Conservation (phyloP, 2,797 vertebrate genomes). For the Pristis pectinata region DNA sequence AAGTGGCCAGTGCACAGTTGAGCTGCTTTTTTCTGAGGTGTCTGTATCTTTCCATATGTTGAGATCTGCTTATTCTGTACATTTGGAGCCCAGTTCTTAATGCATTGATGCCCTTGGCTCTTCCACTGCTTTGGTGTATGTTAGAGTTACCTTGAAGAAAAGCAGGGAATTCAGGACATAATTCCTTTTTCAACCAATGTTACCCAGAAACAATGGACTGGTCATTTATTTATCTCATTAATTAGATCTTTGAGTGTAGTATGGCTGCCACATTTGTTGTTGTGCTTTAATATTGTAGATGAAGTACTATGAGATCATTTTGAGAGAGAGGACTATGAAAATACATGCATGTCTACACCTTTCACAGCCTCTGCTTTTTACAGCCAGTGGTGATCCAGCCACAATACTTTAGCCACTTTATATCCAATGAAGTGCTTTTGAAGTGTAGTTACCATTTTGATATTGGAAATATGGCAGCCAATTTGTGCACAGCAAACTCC, state of each 20-base stretch:
- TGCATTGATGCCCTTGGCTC: too few species aligned
- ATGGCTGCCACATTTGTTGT: background rate
- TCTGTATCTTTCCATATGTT: background rate
- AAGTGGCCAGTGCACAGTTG: background rate
- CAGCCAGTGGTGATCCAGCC: too few species aligned
- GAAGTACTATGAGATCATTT: background rate
- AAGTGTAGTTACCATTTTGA: background rate
- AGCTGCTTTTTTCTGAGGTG: background rate
- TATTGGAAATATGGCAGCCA: background rate
- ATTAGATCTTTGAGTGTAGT: background rate
- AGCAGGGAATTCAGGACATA: background rate
- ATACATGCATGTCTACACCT: background rate
- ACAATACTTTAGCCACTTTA: background rate
- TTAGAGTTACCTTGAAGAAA: background rate
- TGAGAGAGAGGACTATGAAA: background rate
- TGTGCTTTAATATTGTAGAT: background rate
- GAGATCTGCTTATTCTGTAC: background rate
- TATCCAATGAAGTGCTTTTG: too few species aligned
- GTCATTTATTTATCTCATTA: background rate
- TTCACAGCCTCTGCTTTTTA: too few species aligned
- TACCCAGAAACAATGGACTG: background rate
- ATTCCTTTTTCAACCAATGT: background rate
- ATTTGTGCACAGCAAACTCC: background rate
- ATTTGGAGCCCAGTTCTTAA: background rate
- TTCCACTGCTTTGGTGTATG: background rate